Conservation (phyloP, 2,888 invertebrate genomes). For the Eumerus sabulonum region DNA sequence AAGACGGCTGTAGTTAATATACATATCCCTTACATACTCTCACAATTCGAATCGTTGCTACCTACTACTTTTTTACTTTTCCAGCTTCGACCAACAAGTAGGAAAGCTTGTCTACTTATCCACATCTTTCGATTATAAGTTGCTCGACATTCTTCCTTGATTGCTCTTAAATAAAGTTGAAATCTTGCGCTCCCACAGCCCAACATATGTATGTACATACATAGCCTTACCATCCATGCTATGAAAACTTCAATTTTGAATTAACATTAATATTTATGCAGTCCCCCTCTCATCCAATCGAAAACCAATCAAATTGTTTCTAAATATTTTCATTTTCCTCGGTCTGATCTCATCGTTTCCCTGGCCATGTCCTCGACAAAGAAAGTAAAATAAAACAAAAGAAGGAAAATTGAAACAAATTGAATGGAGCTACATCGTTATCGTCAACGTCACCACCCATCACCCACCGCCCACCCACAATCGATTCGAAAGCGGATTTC, state of each 20-base stretch:
- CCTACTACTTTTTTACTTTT: no score
- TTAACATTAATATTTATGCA: conserved; percentile 60
- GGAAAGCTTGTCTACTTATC: no score
- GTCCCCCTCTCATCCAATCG: conserved; percentile 16
- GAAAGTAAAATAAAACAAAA: background rate
- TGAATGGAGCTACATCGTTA: background rate
- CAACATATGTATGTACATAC: background rate
- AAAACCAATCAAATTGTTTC: conserved; percentile 64
- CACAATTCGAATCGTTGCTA: no score
- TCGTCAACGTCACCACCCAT: conserved; percentile 1
- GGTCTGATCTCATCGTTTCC: background rate
- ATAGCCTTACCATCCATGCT: background rate
- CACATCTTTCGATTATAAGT: no score
- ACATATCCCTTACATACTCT: no score
- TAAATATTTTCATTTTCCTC: conserved; percentile 62
- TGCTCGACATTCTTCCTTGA: no score
- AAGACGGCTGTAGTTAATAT: no score
- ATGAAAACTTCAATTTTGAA: conserved; percentile 43
- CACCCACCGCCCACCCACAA: background rate
- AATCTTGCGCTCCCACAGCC: no score
- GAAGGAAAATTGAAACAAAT: conserved; percentile 48
- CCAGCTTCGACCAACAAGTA: no score
- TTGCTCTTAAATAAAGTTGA: no score
- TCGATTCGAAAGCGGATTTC: conserved; percentile 63
- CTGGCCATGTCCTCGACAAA: no score